Evolutionary conservation across 2,888 invertebrate genomes (phyloP), one percentile per base, ranked within the genome.

Genomic region (Cantharis flavilabris): DNA sequence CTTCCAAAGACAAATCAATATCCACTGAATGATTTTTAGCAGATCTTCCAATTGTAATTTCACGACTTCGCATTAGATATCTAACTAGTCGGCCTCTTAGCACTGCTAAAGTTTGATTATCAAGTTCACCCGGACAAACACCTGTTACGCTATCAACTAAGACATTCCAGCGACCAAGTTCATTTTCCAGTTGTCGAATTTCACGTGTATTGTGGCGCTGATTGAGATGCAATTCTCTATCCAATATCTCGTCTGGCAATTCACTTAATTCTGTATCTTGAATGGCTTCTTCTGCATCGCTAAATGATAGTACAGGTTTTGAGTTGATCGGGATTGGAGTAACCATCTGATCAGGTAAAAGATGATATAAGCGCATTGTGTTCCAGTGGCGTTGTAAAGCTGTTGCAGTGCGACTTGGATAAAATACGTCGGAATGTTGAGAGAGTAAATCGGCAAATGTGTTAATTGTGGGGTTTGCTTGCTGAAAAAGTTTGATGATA

Each of bases 21-120:
- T 99, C 98, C 62, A 99, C 97, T 70, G 91, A 91, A 84, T 95
- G 94, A 85, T 97, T 97, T 83, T 95, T 94, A 0, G 97, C 96
- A 80, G 94, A 94, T 77, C 98, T 92, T 0, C 98, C 98, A 64
- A 99, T 93, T 0, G 97, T 97, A 71, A 98, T 98, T 94, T 98
- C 98, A 85, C 95, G 91, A 13, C 97, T 97, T 80, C 97, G 90
- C 97, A 98, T 98, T 72, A 98, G 91, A 88, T 97, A 98, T 62
- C 98, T 92, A 11, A 98, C 98, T 81, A 97, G 92, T 72, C 97
- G 92, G 0, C 98, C 98, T 28, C 97, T 90, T 33, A 99, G 90
- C 63, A 98, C 96, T 0, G 98, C 98, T 73, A 98, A 91, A 0
- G 98, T 98, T 88, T 97, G 97, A 87, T 94, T 95, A 88, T 98